Evolutionary conservation across 2,797 vertebrate species (phyloP).

Genomic region (Carapus acus): DNA sequence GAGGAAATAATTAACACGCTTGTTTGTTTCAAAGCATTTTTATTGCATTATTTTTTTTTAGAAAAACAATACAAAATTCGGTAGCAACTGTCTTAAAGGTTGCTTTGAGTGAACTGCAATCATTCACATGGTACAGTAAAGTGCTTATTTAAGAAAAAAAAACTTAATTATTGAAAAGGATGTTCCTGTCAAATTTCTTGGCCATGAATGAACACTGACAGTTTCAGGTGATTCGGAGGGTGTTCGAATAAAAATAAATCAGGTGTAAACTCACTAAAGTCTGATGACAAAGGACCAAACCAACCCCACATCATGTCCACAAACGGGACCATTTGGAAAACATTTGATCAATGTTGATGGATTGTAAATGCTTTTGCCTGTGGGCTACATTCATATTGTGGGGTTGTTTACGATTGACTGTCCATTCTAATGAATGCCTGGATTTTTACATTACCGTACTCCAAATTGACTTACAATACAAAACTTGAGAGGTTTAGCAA

Average conservation of each 20-base stretch:
- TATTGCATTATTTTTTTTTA: conserved; percentile 70
- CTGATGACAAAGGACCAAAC: conserved; percentile 13
- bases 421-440: conserved; percentile 45
- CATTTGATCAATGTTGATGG: conserved; percentile 46
- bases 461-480: conserved; percentile 51
- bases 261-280: conserved; percentile 26
- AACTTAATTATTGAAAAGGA: conserved; percentile 59
- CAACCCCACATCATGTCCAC: conserved; percentile 24
- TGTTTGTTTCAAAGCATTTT: conserved; percentile 69
- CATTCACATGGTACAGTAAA: conserved; percentile 82
- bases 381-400: conserved; percentile 61
- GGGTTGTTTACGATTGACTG: conserved; percentile 40
- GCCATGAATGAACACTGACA: conserved; percentile 50
- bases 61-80: conserved; percentile 80
- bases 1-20: neutral
- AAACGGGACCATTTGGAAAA: conserved; percentile 37
- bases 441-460: conserved; percentile 53
- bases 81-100: conserved; percentile 73
- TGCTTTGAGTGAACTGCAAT: conserved; percentile 75
- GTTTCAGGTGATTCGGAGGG: conserved; percentile 42
- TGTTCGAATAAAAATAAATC: conserved; percentile 54
- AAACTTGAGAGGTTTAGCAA: conserved; percentile 42
- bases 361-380: conserved; percentile 58
- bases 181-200: conserved; percentile 41
- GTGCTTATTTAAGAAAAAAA: conserved; percentile 79